Evolutionary conservation across 2,113 vertebrate genomes (phyloP), one percentile per base, ranked within the genome.

Genomic region (Mixornis gularis): DNA sequence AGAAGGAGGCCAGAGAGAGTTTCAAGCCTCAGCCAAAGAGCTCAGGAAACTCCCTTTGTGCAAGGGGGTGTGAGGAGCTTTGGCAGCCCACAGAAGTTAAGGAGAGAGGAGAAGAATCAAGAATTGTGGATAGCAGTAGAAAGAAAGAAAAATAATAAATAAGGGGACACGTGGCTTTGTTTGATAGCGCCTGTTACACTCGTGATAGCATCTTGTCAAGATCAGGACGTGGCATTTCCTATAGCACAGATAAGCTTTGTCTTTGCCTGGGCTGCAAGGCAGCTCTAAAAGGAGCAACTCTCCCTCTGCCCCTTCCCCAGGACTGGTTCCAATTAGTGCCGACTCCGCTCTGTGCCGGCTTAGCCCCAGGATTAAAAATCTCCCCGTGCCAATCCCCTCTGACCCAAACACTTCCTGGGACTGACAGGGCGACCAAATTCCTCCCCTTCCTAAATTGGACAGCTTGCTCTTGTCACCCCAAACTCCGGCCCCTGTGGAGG

Each of bases 391-490:
- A 82, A 79, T 63, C 79, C 84, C 90, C 93, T 94, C 92, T 93
- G 95, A 95, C 94, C 87, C 89, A 93, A 85, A 84, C 9, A 10
- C 87, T 96, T 95, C 95, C 96, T 95, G 91, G 92, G 94, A 91
- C 89, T 89, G 87, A 89, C 10, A 80, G 36, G 65, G 51, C 0
- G 0, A 69, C 70, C 3, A 0, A 77, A 96, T 93, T 93, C 89
- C 80, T 87, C 73, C 52, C 32, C 12, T 82, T 91, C 86, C 73
- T 85, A 58, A 94, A 90, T 32, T 68, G 84, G 78, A 95, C 93
- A 90, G 86, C 89, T 94, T 90, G 48, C 93, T 81, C 73, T 81
- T 0, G 6, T 74, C 85, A 69, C 72, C 49, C 83, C 1, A 41
- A 82, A 70, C 87, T 56, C 66, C 65, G 74, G 88, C 79, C 82